Evolutionary conservation across 1,140 invertebrate species (phyloP).

Genomic region (Dendroctonus ponderosae): DNA sequence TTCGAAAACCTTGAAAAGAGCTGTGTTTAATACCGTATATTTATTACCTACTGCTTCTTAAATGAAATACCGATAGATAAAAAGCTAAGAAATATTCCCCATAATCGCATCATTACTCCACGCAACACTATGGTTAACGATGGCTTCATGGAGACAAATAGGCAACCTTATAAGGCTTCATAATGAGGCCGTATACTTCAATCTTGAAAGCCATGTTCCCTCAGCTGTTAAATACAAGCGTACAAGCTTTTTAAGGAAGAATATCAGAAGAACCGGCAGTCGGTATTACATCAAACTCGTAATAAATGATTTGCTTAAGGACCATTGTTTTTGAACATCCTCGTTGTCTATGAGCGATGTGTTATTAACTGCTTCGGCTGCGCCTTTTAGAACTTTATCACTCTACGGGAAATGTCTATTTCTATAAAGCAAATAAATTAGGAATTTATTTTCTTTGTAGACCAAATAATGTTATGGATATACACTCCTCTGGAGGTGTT

Average conservation of each 20-base stretch:
- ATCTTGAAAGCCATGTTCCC: constrained; percentile 5
- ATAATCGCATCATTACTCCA: constrained; percentile 9
- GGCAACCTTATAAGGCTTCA: constrained; percentile 6
- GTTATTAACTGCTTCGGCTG: too few relatives aligned
- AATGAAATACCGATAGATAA: background rate
- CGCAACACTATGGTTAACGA: constrained; percentile 6
- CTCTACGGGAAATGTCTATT: too few relatives aligned
- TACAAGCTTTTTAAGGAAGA: constrained; percentile 5
- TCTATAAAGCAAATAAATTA: too few relatives aligned
- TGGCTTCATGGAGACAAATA: constrained; percentile 8
- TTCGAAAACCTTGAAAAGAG: too few relatives aligned
- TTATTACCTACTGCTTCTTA: background rate
- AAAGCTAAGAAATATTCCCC: constrained; percentile 1
- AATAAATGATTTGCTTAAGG: constrained; percentile 8
- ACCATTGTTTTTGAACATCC: constrained; percentile 2
- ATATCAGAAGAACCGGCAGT: constrained; percentile 1
- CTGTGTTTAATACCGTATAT: too few relatives aligned
- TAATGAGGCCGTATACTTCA: constrained; percentile 3
- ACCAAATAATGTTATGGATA: too few relatives aligned
- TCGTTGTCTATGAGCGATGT: too few relatives aligned
- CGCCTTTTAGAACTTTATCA: too few relatives aligned
- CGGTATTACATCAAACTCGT: constrained; percentile 1
- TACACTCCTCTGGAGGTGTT: too few relatives aligned
- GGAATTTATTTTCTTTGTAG: too few relatives aligned
- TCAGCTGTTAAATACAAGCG: constrained; percentile 1